A percentile compares a stretch with the other conserved stretches of the same genome.
Evolutionary conservation across 2,113 vertebrate species (phyloP).

Genomic region (Megaceryle maxima): DNA sequence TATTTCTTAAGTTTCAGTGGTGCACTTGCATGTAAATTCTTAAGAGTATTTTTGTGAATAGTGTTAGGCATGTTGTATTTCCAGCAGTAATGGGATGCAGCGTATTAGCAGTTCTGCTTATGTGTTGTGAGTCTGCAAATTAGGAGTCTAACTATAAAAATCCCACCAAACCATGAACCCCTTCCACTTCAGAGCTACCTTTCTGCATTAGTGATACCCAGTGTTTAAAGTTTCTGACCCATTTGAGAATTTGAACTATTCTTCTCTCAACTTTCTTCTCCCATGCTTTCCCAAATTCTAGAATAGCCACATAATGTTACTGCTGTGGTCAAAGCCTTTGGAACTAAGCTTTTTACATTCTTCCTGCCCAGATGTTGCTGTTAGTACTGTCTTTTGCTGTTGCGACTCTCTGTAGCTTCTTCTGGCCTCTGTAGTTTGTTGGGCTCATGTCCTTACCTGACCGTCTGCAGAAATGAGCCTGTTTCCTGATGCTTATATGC

Average conservation of each 20-base stretch:
- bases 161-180: fast-evolving
- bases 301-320: background rate
- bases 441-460: background rate
- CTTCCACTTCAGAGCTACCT: background rate
- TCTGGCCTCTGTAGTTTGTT: background rate
- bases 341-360: background rate
- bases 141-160: background rate
- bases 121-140: background rate
- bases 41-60: background rate
- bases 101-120: background rate
- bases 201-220: background rate
- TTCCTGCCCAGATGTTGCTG: background rate
- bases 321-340: background rate
- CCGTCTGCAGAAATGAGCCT: background rate
- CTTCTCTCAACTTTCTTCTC: background rate
- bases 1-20: background rate
- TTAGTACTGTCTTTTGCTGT: background rate
- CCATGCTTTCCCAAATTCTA: background rate
- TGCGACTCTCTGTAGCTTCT: background rate
- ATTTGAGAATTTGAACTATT: background rate
- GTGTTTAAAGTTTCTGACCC: background rate
- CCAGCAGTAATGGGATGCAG: background rate
- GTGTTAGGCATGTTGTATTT: background rate
- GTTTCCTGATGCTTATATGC: background rate
- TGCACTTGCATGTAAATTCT: background rate